These are phyloP conservation scores for Epizoanthus rinbou DNA, from an alignment of 92 coral and sea anemone genomes.

Conservation along the genomic window DNA sequence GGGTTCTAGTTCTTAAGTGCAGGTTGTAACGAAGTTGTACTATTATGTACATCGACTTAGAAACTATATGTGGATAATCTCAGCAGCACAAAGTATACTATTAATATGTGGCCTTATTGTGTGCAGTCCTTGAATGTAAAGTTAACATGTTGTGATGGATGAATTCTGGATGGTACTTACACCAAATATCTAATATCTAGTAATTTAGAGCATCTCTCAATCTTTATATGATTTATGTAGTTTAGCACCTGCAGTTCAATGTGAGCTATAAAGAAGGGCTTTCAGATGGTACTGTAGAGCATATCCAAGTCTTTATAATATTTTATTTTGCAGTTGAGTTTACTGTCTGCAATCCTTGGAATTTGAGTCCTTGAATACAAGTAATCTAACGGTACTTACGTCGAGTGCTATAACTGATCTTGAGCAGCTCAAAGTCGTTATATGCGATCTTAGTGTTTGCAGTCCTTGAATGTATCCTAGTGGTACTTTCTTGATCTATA, in stretches of 20 bases:
- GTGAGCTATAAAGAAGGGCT: too few relatives aligned
- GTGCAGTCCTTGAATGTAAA: too few relatives aligned
- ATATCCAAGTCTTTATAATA: too few relatives aligned
- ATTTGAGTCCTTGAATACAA: too few relatives aligned
- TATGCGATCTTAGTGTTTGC: conserved; percentile 81
- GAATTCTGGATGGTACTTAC: conserved; percentile 58
- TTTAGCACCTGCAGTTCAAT: conserved; percentile 9
- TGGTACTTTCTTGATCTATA: conserved; percentile 89
- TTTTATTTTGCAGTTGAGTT: too few relatives aligned
- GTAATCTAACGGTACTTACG: conserved; percentile 60
- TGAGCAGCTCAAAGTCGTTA: conserved; percentile 69
- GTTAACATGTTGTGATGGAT: too few relatives aligned
- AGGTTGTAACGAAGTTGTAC: too few relatives aligned
- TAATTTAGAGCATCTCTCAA: conserved; percentile 58
- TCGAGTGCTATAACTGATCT: conserved; percentile 73
- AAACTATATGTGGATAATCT: not conserved
- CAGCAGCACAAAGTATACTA: conserved; percentile 58
- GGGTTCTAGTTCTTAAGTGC: too few relatives aligned
- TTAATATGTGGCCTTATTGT: conserved; percentile 32
- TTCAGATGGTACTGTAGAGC: too few relatives aligned
- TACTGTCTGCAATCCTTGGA: too few relatives aligned
- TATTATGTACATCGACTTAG: too few relatives aligned
- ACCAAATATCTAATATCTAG: conserved; percentile 61
- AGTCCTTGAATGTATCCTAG: conserved; percentile 86
- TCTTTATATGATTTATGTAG: conserved; percentile 67